Conservation (phyloP, 2,888 invertebrate genomes). For the Thymelicus lineola region DNA sequence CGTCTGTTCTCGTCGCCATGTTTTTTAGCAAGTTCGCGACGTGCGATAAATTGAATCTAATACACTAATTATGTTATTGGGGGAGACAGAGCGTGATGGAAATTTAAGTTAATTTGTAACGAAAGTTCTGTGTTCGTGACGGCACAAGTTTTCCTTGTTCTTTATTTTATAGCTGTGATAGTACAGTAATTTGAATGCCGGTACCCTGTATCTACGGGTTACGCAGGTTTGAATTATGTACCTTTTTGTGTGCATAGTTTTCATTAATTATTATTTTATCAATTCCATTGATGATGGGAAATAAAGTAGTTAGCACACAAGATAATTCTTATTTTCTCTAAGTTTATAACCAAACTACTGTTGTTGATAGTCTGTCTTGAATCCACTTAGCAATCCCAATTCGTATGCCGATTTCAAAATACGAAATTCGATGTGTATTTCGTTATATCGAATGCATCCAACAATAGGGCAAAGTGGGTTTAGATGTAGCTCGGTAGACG, state of each 20-base stretch:
- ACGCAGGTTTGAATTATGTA: too few species aligned
- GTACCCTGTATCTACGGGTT: too few species aligned
- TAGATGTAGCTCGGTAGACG: neutral
- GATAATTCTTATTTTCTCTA: too few species aligned
- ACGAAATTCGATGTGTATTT: neutral
- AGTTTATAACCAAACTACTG: too few species aligned
- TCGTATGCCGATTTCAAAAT: neutral
- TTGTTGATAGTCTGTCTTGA: too few species aligned
- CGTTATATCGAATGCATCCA: neutral
- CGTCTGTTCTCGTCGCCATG: conserved; percentile 5
- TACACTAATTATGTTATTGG: conserved; percentile 28
- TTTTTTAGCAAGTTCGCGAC: conserved; percentile 28
- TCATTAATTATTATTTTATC: too few species aligned
- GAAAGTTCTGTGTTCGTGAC: conserved; percentile 6
- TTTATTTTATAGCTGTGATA: neutral
- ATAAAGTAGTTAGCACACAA: too few species aligned
- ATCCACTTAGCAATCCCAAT: too few species aligned
- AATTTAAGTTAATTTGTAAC: conserved; percentile 20
- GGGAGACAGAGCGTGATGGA: conserved; percentile 13
- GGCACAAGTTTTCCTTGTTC: neutral
- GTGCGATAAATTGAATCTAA: conserved; percentile 30
- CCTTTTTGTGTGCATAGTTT: too few species aligned
- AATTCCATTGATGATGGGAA: too few species aligned
- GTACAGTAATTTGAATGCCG: too few species aligned
- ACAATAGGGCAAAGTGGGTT: conserved; percentile 3